phyloP scores from a whole-genome alignment of 2,113 vertebrate species.

The Pomatostomus ruficeps region DNA sequence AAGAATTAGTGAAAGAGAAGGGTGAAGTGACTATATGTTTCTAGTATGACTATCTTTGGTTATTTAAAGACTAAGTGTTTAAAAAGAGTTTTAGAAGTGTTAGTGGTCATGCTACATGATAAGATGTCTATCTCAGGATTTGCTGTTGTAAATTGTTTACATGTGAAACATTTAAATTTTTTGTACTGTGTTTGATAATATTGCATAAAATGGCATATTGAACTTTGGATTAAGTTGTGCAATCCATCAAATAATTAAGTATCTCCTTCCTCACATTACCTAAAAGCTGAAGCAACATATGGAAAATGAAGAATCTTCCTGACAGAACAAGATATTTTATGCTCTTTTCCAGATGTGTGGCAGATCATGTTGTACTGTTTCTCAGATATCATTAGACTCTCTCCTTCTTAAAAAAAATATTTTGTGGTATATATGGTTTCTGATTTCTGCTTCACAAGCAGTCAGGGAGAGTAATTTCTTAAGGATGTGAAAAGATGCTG shows the following conservation, averaged over 20 bases:
- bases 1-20: neutral
- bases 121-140: neutral
- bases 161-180: neutral
- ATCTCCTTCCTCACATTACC: neutral
- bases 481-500: slow-evolving; percentile 22
- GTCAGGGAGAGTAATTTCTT: slow-evolving; percentile 36
- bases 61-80: neutral
- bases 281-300: slow-evolving; percentile 7
- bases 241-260: neutral
- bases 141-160: neutral
- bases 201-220: neutral
- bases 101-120: neutral
- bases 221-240: neutral
- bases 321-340: neutral
- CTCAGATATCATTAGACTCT: neutral
- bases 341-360: slow-evolving; percentile 17
- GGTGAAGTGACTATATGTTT: neutral
- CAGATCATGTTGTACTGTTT: neutral
- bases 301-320: slow-evolving; percentile 12
- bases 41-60: neutral
- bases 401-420: slow-evolving; percentile 1
- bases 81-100: neutral
- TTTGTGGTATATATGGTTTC: slow-evolving; percentile 29
- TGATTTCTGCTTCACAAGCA: slow-evolving; percentile 25
- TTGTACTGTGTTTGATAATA: neutral